Base-by-base conservation (phyloP, 2,888 invertebrate genomes). In the Polymixis flavicincta region DNA sequence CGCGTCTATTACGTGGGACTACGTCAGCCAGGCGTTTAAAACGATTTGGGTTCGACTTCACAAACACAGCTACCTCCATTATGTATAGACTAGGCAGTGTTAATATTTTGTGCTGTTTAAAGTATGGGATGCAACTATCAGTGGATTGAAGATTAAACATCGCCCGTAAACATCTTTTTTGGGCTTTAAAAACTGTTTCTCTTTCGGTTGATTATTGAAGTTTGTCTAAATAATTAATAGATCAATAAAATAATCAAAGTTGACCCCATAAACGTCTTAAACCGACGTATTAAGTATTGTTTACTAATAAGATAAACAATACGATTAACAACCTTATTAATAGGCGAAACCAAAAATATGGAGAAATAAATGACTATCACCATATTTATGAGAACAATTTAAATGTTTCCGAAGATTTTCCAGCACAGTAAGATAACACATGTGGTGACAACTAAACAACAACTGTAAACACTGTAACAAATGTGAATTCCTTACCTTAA, bases 401-500 rank as follows among this genome's bases (percentile, higher is more conserved):
- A 25, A 19, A 2, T 11, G 22, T 48, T 69, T 48, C 22, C n/a
- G 17, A 42, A 50, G 2, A 55, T 50, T 13, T 61, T 4, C 19
- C n/a, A 25, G 48, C 54, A 78, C 45, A 76, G 32, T 32, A 55
- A 57, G 19, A 32, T 68, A 48, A 50, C 78, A 61, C 3, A 48
- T 13, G 11, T 19, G 9, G 32, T 22, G 17, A 3, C 13, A 14
- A 50, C 28, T n/a, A 17, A n/a, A n/a, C n/a, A 54, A 80, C n/a
- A 60, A 11, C 25, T 25, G 54, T 28, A 64, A 59, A 71, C 17
- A 11, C 2, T 13, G n/a, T 32, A 3, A 9, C 1, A 25, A n/a
- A 60, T 67, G 57, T 64, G 28, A 59, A 28, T 65, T 54, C 19
- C 19, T 91, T 95, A 98, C 98, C 98, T 98, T 82, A 99, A 96